These are phyloP conservation scores for Microctenopoma stevenorrisi DNA, from an alignment of 2,797 vertebrate genomes.

Conservation along the genomic window DNA sequence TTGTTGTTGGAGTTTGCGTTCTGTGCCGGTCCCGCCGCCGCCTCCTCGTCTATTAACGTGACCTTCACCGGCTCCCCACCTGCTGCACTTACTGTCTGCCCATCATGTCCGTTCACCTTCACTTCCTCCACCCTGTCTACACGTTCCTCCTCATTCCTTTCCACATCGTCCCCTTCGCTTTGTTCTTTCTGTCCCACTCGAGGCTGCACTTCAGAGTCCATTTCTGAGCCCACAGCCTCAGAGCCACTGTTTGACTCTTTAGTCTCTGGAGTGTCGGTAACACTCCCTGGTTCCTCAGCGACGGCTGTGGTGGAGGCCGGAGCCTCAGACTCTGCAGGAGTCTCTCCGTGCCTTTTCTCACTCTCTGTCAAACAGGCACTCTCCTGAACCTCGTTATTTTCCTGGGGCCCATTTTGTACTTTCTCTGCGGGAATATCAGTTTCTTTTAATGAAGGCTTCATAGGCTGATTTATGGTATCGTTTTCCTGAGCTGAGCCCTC, in stretches of 20 bases:
- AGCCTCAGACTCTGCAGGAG: constrained; percentile 15
- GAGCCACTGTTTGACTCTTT: constrained; percentile 53
- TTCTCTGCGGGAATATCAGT: constrained; percentile 55
- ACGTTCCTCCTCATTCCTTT: constrained; percentile 39
- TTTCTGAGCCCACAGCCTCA: constrained; percentile 46
- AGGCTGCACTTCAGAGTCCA: constrained; percentile 56
- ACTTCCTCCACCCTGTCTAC: constrained; percentile 62
- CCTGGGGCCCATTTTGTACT: constrained; percentile 57
- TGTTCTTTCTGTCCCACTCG: constrained; percentile 42
- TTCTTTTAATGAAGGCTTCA: constrained; percentile 60
- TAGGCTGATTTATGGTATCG: constrained; percentile 49
- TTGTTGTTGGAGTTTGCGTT: constrained; percentile 86
- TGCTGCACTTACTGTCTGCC: constrained; percentile 40
- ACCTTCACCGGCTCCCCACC: constrained; percentile 80
- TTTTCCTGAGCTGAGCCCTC: constrained; percentile 67
- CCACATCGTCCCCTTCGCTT: constrained; percentile 43
- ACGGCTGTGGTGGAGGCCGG: constrained; percentile 11
- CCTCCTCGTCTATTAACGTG: constrained; percentile 83
- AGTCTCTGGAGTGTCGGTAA: constrained; percentile 38
- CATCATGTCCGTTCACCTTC: constrained; percentile 69
- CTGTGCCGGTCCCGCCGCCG: constrained; percentile 55
- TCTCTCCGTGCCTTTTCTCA: constrained; percentile 49
- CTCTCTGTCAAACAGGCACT: constrained; percentile 27
- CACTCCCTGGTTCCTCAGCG: constrained; percentile 26
- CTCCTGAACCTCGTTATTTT: constrained; percentile 43